Percentiles rank a stretch among this genome's conserved stretches.
Conservation (phyloP, 2,113 vertebrate species). For the Antidorcas marsupialis region DNA sequence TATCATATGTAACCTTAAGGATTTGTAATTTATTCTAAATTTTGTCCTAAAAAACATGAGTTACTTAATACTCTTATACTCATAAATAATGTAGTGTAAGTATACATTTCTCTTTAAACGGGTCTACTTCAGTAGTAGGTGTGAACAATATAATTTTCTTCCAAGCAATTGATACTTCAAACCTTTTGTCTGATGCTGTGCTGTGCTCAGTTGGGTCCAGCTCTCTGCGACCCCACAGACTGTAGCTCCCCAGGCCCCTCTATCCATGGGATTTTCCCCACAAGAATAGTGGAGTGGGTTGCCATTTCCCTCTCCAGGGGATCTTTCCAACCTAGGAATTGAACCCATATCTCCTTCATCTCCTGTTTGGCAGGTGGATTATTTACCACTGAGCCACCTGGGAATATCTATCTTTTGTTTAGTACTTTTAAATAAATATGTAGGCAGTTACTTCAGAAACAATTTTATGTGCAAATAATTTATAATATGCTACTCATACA, state of each 20-base stretch:
- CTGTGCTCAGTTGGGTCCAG: background rate
- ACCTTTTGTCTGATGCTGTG: background rate
- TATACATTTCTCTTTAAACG: background rate
- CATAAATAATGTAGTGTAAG: background rate
- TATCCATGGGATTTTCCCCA: background rate
- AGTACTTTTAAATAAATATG: background rate
- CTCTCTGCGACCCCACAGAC: background rate
- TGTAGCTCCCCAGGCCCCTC: background rate
- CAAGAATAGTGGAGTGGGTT: background rate
- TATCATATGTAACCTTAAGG: background rate
- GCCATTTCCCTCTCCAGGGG: background rate
- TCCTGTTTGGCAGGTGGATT: background rate
- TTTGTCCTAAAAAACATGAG: background rate
- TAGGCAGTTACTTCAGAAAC: background rate
- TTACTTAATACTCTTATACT: background rate
- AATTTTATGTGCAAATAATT: conserved; percentile 14
- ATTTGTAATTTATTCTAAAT: background rate
- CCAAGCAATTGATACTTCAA: background rate
- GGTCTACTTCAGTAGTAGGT: background rate
- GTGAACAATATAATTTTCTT: background rate
- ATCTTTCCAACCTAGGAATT: background rate
- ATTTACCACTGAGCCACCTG: background rate
- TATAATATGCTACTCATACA: background rate
- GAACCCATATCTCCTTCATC: background rate
- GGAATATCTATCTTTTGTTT: background rate